A percentile compares a stretch with the other conserved stretches of the same genome.
These are phyloP conservation scores for Balearica regulorum DNA, from an alignment of 2,797 vertebrate genomes.

Conservation along the genomic window DNA sequence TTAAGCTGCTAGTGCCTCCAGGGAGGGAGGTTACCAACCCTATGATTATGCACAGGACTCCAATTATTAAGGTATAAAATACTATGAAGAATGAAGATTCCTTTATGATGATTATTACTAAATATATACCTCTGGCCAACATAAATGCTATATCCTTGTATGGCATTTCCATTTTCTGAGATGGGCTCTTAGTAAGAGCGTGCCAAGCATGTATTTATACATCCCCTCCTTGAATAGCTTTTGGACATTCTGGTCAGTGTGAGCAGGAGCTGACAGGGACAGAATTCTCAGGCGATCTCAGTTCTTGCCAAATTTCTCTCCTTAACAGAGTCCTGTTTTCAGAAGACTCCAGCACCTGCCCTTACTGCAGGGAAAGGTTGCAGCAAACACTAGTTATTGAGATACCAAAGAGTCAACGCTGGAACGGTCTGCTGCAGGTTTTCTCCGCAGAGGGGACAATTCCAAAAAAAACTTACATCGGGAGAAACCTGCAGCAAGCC, in stretches of 20 bases:
- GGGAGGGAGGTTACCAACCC: slow-evolving; percentile 37
- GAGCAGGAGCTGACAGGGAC: not conserved
- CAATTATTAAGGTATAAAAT: not conserved
- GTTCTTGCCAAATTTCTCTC: not conserved
- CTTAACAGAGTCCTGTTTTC: not conserved
- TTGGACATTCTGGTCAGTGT: accelerated
- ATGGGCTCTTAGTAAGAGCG: not conserved
- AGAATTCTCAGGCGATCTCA: not conserved
- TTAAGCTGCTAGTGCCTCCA: slow-evolving; percentile 17
- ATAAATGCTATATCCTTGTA: not conserved
- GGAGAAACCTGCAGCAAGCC: not conserved
- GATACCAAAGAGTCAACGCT: not conserved
- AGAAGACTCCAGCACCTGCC: not conserved
- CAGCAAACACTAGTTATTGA: not conserved
- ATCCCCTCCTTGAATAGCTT: not conserved
- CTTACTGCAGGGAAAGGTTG: not conserved
- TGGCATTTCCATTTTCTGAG: not conserved
- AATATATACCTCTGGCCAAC: not conserved
- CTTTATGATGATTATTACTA: not conserved
- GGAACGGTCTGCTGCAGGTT: not conserved
- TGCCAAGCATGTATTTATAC: not conserved
- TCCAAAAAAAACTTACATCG: not conserved
- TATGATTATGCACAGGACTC: not conserved
- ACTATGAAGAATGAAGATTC: not conserved
- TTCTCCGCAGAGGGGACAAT: not conserved